Percentiles rank a stretch among this genome's conserved stretches.
Conservation (phyloP, 2,888 invertebrate species). For the Aelia acuminata region DNA sequence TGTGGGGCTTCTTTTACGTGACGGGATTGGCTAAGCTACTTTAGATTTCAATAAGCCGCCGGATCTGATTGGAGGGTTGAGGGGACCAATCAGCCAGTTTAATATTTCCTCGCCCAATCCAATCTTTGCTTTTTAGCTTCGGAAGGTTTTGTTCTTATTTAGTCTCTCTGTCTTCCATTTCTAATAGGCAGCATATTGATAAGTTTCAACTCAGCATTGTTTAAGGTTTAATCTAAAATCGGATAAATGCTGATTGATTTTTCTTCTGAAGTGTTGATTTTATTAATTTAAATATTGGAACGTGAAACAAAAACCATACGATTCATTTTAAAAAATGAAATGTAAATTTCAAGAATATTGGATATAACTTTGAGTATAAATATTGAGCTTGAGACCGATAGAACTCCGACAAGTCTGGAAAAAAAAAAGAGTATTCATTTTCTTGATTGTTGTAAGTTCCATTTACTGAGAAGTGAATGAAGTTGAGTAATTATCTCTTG, state of each 20-base stretch:
- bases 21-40: constrained; percentile 2
- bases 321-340: too few species aligned
- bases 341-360: too few species aligned
- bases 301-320: too few species aligned
- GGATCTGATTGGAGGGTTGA: not conserved
- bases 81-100: not conserved
- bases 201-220: not conserved
- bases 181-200: not conserved
- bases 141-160: not conserved
- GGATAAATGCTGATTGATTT: not conserved
- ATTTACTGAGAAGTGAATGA: too few species aligned
- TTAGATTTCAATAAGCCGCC: constrained; percentile 1
- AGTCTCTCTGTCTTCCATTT: not conserved
- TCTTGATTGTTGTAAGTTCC: too few species aligned
- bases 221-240: not conserved
- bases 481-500: too few species aligned
- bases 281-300: too few species aligned
- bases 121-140: not conserved
- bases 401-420: too few species aligned
- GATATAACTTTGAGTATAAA: too few species aligned
- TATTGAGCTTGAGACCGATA: too few species aligned
- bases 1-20: constrained; percentile 22
- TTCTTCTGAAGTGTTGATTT: not conserved
- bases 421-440: too few species aligned
- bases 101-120: constrained; percentile 26